Base-by-base conservation (phyloP, 2,113 vertebrate species). In the Podarcis cretensis region DNA sequence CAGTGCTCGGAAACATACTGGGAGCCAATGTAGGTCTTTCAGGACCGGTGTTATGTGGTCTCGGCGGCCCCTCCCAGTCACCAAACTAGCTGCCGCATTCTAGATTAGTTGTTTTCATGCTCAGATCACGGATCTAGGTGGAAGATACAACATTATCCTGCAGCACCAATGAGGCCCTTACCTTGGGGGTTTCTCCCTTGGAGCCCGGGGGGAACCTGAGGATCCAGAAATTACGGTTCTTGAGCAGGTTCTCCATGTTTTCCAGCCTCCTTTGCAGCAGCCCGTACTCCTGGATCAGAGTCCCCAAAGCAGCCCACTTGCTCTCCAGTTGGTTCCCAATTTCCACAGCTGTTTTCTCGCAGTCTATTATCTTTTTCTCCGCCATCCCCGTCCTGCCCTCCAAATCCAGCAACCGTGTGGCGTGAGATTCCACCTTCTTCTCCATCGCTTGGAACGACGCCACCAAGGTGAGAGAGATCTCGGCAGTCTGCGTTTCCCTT, bases 221-320 rank as follows among this genome's bases (percentile, higher is more conserved):
- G 85, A 97, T 81, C 97, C 97, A 97, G 96, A 97, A 97, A 93
- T 97, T 97, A 74, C 95, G 91, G 91, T 95, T 97, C 69, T 96
- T 95, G 2, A 97, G 94, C 0, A 97, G 93, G 94, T 97, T 97
- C 95, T 97, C 97, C 95, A 97, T 76, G 65, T 97, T 97, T 94
- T 97, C 96, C 93, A 97, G 93, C 14, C 96, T 92, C 87, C 92
- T 40, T 90, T 97, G 96, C 14, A 97, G 96, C 90, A 95, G 95
- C 88, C 97, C 96, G 0, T 97, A 97, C 93, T 97, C 96, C 95
- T 96, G 96, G 93, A 97, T 94, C 32, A 97, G 95, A 40, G 96
- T 97, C 1, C 96, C 97, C 89, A 97, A 90, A 0, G 94, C 92
- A 0, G 96, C 95, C 5, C 97, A 97, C 68, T 97, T 97, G 95